These are phyloP conservation scores for Punctoribates punctum DNA, from an alignment of 2,888 invertebrate genomes.

Conservation along the genomic window DNA sequence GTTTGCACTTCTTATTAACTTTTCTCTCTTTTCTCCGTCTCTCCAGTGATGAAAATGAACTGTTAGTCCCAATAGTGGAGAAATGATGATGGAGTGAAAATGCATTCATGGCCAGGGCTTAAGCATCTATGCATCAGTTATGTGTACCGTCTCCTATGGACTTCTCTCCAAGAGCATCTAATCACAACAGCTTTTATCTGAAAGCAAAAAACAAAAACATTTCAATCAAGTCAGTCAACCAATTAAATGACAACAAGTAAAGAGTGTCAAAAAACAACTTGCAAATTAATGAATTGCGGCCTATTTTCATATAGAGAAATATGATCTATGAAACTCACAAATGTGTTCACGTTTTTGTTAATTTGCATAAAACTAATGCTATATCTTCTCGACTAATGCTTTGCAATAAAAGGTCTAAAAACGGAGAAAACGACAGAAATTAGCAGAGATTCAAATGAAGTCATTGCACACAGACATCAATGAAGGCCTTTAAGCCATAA, in stretches of 20 bases:
- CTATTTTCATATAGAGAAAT: too few relatives aligned
- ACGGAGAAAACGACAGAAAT: too few relatives aligned
- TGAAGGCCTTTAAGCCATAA: too few relatives aligned
- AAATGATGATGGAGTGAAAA: conserved; percentile 31
- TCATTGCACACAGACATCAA: too few relatives aligned
- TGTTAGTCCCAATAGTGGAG: conserved; percentile 3
- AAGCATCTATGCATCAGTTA: conserved; percentile 32
- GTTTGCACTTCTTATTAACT: conserved; percentile 35
- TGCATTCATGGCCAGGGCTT: conserved; percentile 33
- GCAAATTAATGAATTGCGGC: too few relatives aligned
- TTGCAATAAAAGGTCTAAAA: too few relatives aligned
- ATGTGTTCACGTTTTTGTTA: too few relatives aligned
- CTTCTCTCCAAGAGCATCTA: not conserved
- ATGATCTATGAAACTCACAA: too few relatives aligned
- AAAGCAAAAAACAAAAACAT: not conserved
- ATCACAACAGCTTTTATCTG: not conserved
- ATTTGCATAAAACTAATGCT: too few relatives aligned
- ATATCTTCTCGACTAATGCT: too few relatives aligned
- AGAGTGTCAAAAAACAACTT: not conserved
- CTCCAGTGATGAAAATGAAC: conserved; percentile 9
- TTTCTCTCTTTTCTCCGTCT: not conserved
- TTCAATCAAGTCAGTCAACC: not conserved
- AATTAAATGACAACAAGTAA: not conserved
- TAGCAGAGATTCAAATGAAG: too few relatives aligned
- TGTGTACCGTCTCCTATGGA: not conserved